Evolutionary conservation across 2,113 vertebrate species (phyloP), one percentile per base, ranked within the genome.

Genomic region (Leptocoma aspasia): DNA sequence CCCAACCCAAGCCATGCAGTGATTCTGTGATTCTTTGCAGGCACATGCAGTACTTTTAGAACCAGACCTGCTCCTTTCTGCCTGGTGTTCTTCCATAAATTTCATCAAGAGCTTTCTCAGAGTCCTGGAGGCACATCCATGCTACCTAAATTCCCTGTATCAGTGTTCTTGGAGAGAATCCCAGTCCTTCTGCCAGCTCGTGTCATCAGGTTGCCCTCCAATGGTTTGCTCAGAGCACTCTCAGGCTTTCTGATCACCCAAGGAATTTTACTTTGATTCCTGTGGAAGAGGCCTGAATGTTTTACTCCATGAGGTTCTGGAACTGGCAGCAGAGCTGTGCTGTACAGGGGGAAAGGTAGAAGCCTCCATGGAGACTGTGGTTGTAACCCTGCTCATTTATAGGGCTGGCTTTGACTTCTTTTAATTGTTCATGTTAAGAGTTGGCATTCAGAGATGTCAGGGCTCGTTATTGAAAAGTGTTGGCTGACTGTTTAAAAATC

Each of bases 161-260:
- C 21, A 8, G 22, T 5, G 31, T 6, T 83, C 50, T 42, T 28
- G 82, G 64, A 65, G 72, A 11, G 33, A 77, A 83, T 21, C n/a
- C 14, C 59, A 14, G 59, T 2, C 28, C n/a, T 28, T 13, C 57
- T 21, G 47, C 11, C 54, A 17, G 76, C 44, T 76, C 21, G 0
- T 56, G 82, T 64, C 53, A 52, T 49, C 76, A 83, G 54, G 41
- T 57, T 94, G 82, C 76, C 80, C 77, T 84, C 77, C 66, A 42
- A 78, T 28, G 83, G 65, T 56, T 70, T 47, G 76, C 60, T 90
- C 52, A 45, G 49, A 47, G 69, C 2, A 0, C 52, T 39, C n/a
- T 31, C n/a, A 42, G 50, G 17, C 50, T 82, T 41, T 41, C 39
- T 61, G 64, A 42, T 41, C 54, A 42, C 21, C 0, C 0, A 5